These are phyloP conservation scores for Triplophysa siluroides DNA, from an alignment of 2,113 vertebrate species.

Conservation along the genomic window DNA sequence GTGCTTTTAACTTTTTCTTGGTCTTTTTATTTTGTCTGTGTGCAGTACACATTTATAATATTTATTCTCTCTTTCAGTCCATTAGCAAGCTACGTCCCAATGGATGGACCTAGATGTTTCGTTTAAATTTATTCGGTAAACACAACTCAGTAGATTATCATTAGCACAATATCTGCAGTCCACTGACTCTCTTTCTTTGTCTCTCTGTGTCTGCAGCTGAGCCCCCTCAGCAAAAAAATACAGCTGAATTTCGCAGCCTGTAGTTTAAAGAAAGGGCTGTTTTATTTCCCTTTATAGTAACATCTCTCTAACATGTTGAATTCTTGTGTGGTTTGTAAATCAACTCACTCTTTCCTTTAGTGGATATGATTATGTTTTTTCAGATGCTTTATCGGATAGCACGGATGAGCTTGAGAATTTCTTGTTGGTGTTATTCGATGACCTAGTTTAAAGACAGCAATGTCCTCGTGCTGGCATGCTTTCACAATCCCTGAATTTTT, in stretches of 20 bases:
- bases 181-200: too few relatives aligned
- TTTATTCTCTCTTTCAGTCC: conserved; percentile 50
- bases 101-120: conserved; percentile 45
- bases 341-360: too few relatives aligned
- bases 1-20: neutral
- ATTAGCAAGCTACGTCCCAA: conserved; percentile 60
- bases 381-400: too few relatives aligned
- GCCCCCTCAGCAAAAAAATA: neutral
- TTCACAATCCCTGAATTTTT: too few relatives aligned
- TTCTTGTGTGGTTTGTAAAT: too few relatives aligned
- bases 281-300: neutral
- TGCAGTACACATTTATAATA: neutral
- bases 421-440: too few relatives aligned
- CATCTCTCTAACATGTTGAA: neutral
- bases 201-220: neutral
- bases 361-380: too few relatives aligned
- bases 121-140: conserved; percentile 57
- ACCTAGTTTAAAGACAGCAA: too few relatives aligned
- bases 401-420: too few relatives aligned
- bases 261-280: neutral
- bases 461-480: too few relatives aligned
- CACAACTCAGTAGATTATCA: conserved; percentile 58
- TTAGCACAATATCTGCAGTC: conserved; percentile 43
- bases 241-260: neutral
- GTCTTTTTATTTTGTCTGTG: neutral